Percentiles rank a stretch among this genome's conserved stretches.
Evolutionary conservation across 1,140 invertebrate genomes (phyloP).

Genomic region (Stegodyphus mimosarum): DNA sequence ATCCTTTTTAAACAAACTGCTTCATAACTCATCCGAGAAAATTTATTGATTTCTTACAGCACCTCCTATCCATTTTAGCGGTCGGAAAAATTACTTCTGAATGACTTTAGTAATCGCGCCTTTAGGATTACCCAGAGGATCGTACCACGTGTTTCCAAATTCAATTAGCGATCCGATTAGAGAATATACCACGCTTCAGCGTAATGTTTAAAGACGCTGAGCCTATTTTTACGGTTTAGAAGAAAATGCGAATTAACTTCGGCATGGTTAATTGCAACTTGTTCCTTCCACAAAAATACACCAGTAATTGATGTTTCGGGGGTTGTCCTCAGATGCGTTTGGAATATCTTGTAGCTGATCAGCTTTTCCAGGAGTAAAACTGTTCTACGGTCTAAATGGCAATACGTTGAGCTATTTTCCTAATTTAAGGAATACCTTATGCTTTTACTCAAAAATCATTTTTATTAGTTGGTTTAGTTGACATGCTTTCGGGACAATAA

Average conservation of each 20-base stretch:
- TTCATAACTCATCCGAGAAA: too few relatives aligned
- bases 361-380: too few relatives aligned
- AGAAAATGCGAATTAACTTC: constrained; percentile 42
- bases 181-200: not conserved
- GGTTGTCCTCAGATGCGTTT: too few relatives aligned
- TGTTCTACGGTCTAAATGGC: too few relatives aligned
- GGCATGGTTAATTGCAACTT: constrained; percentile 22
- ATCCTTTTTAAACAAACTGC: too few relatives aligned
- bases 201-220: constrained; percentile 27
- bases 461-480: too few relatives aligned
- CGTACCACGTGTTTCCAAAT: constrained; percentile 34
- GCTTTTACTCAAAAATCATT: too few relatives aligned
- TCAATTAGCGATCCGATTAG: constrained; percentile 35
- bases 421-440: too few relatives aligned
- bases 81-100: constrained; percentile 33
- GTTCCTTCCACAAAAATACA: constrained; percentile 27
- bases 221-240: constrained; percentile 33
- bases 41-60: too few relatives aligned
- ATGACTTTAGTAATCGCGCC: constrained; percentile 27
- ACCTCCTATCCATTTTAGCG: not conserved
- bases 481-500: too few relatives aligned
- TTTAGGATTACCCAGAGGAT: constrained; percentile 34
- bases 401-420: too few relatives aligned
- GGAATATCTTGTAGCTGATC: too few relatives aligned
- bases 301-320: constrained; percentile 4